These are phyloP conservation scores for Pseudomugil gertrudae DNA, from an alignment of 2,797 vertebrate genomes.

Conservation along the genomic window DNA sequence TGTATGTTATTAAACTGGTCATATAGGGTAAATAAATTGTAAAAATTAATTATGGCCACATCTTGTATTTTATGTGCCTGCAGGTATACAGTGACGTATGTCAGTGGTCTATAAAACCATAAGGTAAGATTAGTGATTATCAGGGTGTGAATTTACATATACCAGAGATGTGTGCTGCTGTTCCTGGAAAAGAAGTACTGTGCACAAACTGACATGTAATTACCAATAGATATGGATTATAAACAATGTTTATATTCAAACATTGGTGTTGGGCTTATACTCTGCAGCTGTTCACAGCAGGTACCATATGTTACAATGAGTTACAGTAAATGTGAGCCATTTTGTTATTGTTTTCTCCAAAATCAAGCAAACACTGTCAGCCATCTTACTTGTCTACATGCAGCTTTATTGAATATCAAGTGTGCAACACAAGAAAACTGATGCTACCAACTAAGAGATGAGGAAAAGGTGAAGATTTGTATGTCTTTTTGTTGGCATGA, in stretches of 20 bases:
- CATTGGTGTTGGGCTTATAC: not conserved
- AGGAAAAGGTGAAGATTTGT: not conserved
- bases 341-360: not conserved
- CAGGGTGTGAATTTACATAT: not conserved
- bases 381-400: not conserved
- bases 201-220: not conserved
- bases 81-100: not conserved
- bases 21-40: not conserved
- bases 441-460: not conserved
- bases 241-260: not conserved
- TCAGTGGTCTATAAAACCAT: not conserved
- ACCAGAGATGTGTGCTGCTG: constrained; percentile 9
- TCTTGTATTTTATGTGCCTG: not conserved
- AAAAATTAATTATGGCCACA: not conserved
- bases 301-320: not conserved
- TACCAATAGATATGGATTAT: not conserved
- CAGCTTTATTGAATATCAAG: not conserved
- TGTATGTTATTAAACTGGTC: not conserved
- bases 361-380: not conserved
- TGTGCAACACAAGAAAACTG: not conserved
- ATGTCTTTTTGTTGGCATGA: not conserved
- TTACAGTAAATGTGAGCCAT: not conserved
- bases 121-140: not conserved
- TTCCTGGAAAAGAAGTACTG: constrained; percentile 40
- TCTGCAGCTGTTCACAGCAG: not conserved